Base-by-base conservation (phyloP, 64 coral and sea anemone genomes). In the Porites lutea region DNA sequence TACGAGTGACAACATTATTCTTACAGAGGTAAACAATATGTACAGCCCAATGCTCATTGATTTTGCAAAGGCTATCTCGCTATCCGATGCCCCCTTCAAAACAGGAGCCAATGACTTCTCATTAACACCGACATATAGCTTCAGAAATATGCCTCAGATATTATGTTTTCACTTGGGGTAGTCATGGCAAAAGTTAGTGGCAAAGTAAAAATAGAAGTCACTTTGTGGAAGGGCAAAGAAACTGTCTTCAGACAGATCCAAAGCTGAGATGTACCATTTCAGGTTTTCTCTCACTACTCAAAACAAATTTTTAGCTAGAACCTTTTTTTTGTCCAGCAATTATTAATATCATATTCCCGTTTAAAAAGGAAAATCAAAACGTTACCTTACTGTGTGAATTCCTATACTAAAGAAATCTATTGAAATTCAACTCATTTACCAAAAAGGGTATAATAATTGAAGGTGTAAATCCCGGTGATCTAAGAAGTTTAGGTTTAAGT, bases 101-200 rank as follows among this genome's bases (percentile, higher is more conserved):
- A 74, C 71, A 74, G 37, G 48, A 74, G 71, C 48, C 71, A 20
- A 45, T 74, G 71, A 74, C 37, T 74, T 7, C 22, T 45, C 71
- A 45, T 12, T 23, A 74, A 45, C 71, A 74, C 2, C 37, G 71
- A 44, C 71, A 74, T 74, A 74, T 74, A 45, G 71, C 71, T 37
- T 45, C 71, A 74, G 71, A 74, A 74, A 74, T 74, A 45, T 74
- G 71, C 71, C 27, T 74, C 71, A 74, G 71, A 74, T n/a, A n/a
- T n/a, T 45, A 74, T 49, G 37, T 74, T 74, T 74, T 74, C 71
- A 74, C n/a, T n/a, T n/a, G n/a, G n/a, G n/a, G n/a, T n/a, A n/a
- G n/a, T n/a, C n/a, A n/a, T n/a, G n/a, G n/a, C n/a, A n/a, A n/a
- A n/a, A n/a, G n/a, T n/a, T n/a, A n/a, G n/a, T n/a, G n/a, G n/a